Conservation (phyloP, 2,888 invertebrate species). For the Troides oblongomaculatus region DNA sequence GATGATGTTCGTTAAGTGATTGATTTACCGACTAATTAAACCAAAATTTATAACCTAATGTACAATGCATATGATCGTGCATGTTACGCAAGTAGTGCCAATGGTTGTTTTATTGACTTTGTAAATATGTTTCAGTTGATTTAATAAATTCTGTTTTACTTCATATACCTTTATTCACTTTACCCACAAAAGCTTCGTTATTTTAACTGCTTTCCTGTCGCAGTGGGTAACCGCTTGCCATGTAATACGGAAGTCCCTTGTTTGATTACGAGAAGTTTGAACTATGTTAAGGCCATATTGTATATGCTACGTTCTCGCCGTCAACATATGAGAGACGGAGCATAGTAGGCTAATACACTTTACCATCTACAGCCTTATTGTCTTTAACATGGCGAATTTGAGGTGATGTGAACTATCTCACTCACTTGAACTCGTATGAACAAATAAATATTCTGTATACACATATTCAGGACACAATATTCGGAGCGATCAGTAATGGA, state of each 20-base stretch:
- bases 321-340: no score
- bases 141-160: constrained; percentile 1
- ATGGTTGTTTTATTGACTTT: constrained; percentile 53
- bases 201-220: no score
- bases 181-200: not conserved
- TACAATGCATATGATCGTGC: constrained; percentile 60
- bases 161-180: not conserved
- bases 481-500: not conserved
- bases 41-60: constrained; percentile 74
- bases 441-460: no score
- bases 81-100: constrained; percentile 59
- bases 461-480: not conserved
- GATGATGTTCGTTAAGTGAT: constrained; percentile 20
- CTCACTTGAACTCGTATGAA: no score
- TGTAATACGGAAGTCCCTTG: no score
- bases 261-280: no score
- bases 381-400: not conserved
- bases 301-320: no score
- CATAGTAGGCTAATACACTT: no score
- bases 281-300: no score
- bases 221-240: no score
- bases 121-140: constrained; percentile 41
- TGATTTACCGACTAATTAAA: constrained; percentile 43
- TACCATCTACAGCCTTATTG: no score
- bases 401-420: not conserved